phyloP scores from a whole-genome alignment of 2,888 invertebrate genomes.

The Campoplex capitator region DNA sequence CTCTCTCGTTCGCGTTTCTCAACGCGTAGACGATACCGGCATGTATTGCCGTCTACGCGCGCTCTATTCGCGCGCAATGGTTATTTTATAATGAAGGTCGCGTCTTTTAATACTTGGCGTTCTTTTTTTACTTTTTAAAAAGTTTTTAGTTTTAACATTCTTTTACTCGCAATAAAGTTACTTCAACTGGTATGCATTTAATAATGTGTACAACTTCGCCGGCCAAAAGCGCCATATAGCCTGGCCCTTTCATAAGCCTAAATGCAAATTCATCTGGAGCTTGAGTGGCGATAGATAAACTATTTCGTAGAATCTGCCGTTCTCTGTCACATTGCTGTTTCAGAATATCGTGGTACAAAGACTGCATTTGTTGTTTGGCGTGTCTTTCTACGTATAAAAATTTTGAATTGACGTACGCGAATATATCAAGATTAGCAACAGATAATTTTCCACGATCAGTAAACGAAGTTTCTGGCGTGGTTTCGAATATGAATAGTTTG shows the following conservation, averaged over 20 bases:
- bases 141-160: too few relatives aligned
- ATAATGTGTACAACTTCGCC: slow-evolving; percentile 1
- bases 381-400: neutral
- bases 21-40: too few relatives aligned
- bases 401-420: too few relatives aligned
- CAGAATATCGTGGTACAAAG: neutral
- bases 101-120: too few relatives aligned
- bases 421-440: too few relatives aligned
- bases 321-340: neutral
- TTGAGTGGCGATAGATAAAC: neutral
- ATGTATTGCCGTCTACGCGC: too few relatives aligned
- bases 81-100: too few relatives aligned
- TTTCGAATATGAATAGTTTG: slow-evolving; percentile 41
- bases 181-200: neutral
- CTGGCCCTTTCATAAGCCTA: neutral
- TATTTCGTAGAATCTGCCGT: neutral
- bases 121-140: too few relatives aligned
- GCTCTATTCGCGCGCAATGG: too few relatives aligned
- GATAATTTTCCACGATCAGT: too few relatives aligned
- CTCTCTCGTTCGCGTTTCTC: too few relatives aligned
- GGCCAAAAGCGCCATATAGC: neutral
- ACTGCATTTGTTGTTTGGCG: neutral
- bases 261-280: neutral
- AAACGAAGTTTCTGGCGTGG: slow-evolving; percentile 8
- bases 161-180: neutral